Evolutionary conservation across 2,888 invertebrate genomes (phyloP), one percentile per base, ranked within the genome.

Genomic region (Platypus cylindrus): DNA sequence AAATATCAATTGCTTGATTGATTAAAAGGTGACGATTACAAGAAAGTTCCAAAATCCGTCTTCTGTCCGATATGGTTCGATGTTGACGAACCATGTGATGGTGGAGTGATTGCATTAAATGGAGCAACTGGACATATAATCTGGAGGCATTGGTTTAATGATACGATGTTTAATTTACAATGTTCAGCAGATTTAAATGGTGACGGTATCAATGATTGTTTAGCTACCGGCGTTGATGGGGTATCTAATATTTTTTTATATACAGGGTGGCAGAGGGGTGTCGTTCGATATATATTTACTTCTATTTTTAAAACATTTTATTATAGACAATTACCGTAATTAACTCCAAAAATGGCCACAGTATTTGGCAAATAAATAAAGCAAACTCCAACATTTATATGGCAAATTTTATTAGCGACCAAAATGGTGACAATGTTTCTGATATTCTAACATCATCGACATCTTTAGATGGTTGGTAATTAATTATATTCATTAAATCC

Each of bases 91-190:
- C 74, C 75, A 1, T 86, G 85, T 54, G 70, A 75, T 43, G 85
- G 84, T 3, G 84, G 85, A 5, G 66, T 83, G 7, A 60, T 83
- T 44, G 82, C 81, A 0, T 53, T 85, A n/a, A 74, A 84, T 55
- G 86, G 85, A 1, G 56, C 52, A 15, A 75, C 68, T 24, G 86
- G 86, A 1, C 62, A 67, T 18, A 68, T 73, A n/a, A 49, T 84
- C 9, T 86, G 85, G 85, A 71, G 73, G 24, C 70, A 73, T 44
- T 82, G 81, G 73, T 67, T 76, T 4, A 65, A 71, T 22, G 78
- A 81, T 47, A 76, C 80, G 45, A 70, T 85, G 12, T 82, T 78
- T 55, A 75, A 75, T 1, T 52, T 85, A 17, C 75, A 79, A 48
- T 86, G 86, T 55, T 68, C 69, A 12, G 63, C 67, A 11, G 85